Evolutionary conservation across 2,888 invertebrate genomes (phyloP).

Genomic region (Tipula lateralis): DNA sequence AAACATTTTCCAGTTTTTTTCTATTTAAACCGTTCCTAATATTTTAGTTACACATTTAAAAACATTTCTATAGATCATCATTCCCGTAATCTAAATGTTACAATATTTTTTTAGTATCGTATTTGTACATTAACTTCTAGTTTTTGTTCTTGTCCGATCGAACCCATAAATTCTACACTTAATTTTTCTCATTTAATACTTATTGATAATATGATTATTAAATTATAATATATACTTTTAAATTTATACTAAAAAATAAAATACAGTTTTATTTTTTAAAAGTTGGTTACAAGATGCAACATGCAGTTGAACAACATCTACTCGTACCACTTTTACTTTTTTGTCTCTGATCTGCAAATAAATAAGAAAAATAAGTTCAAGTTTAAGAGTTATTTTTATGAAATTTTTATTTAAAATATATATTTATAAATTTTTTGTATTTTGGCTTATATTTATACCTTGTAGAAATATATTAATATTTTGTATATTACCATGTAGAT

Average conservation of each 20-base stretch:
- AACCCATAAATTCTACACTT: neutral
- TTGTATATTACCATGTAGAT: no score
- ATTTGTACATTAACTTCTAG: neutral
- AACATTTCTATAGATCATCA: no score
- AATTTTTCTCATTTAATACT: neutral
- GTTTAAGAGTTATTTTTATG: no score
- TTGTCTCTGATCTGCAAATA: conserved; percentile 84
- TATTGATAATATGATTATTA: neutral
- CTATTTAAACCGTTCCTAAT: no score
- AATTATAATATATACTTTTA: neutral
- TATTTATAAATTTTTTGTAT: no score
- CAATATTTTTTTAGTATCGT: no score
- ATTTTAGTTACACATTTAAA: no score
- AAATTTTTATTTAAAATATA: no score
- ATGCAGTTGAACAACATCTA: conserved; percentile 90
- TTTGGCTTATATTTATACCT: no score
- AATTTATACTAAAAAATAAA: conserved; percentile 24
- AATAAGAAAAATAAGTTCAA: conserved; percentile 14
- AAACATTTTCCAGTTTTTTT: no score
- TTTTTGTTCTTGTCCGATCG: neutral
- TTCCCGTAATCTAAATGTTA: no score
- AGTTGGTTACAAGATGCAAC: conserved; percentile 81
- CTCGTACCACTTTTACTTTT: conserved; percentile 93
- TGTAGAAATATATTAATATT: no score
- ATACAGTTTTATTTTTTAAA: conserved; percentile 34